Evolutionary conservation across 1,140 invertebrate genomes (phyloP).

Genomic region (Lepeophtheirus salmonis): DNA sequence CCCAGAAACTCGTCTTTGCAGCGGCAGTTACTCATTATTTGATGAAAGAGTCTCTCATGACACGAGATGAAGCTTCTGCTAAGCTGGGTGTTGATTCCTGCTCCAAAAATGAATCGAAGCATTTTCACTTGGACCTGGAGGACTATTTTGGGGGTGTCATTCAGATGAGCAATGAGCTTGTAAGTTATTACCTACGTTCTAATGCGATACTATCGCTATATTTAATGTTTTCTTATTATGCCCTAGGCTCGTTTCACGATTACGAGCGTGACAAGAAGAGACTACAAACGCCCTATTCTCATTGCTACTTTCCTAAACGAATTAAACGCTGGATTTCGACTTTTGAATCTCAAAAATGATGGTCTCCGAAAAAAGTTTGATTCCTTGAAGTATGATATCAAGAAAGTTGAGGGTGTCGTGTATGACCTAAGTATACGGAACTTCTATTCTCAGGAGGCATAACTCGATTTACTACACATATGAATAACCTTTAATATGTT

Average conservation of each 20-base stretch:
- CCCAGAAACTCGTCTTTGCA: constrained; percentile 54
- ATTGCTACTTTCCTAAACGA: constrained; percentile 69
- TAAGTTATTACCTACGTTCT: constrained; percentile 28
- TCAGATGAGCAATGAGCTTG: constrained; percentile 58
- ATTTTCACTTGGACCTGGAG: constrained; percentile 73
- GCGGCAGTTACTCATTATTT: constrained; percentile 57
- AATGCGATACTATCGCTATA: constrained; percentile 15
- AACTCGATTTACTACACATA: too few relatives aligned
- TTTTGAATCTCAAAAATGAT: constrained; percentile 81
- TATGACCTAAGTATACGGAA: constrained; percentile 76
- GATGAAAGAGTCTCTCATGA: constrained; percentile 48
- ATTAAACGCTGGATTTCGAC: constrained; percentile 62
- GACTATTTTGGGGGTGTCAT: constrained; percentile 69
- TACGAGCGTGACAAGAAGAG: constrained; percentile 66
- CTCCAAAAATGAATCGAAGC: constrained; percentile 31
- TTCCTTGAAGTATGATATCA: constrained; percentile 74
- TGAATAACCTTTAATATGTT: too few relatives aligned
- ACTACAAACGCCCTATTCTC: constrained; percentile 50
- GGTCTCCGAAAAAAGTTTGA: constrained; percentile 67
- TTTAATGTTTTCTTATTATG: neutral
- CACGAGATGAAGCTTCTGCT: constrained; percentile 15
- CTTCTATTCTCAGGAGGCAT: constrained; percentile 27
- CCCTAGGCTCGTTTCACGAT: constrained; percentile 53
- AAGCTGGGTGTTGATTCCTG: constrained; percentile 18
- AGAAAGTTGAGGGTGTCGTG: constrained; percentile 84